phyloP scores from a whole-genome alignment of 1,140 invertebrate species.

The Rhagoletis pomonella region DNA sequence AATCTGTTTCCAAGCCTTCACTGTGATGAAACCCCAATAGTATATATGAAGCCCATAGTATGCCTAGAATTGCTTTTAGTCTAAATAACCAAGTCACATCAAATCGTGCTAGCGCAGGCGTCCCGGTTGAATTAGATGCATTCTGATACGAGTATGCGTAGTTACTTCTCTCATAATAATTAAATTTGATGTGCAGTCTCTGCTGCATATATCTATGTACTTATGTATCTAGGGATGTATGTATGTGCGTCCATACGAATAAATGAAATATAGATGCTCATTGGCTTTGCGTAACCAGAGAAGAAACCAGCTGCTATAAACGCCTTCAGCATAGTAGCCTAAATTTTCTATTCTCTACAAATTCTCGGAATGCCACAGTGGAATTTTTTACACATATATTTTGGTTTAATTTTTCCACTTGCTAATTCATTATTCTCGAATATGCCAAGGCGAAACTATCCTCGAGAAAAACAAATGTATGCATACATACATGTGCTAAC shows the following conservation, averaged over 20 bases:
- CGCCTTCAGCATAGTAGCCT: neutral
- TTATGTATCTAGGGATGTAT: neutral
- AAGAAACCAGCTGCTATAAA: neutral
- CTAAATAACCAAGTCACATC: too few relatives aligned
- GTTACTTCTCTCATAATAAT: neutral
- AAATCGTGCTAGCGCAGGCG: neutral
- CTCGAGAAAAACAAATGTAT: too few relatives aligned
- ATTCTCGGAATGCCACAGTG: neutral
- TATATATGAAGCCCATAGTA: too few relatives aligned
- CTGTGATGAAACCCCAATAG: too few relatives aligned
- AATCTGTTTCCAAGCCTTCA: too few relatives aligned
- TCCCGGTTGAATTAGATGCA: neutral
- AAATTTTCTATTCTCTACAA: slow-evolving; percentile 11
- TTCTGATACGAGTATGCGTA: too few relatives aligned
- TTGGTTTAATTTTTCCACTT: slow-evolving; percentile 5
- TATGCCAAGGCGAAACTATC: neutral
- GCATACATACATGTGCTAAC: too few relatives aligned
- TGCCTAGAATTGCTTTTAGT: too few relatives aligned
- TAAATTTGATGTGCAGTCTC: neutral
- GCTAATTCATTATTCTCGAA: neutral
- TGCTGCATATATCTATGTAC: neutral
- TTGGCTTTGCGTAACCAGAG: neutral
- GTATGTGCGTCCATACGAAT: neutral
- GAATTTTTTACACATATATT: neutral
- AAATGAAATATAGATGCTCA: neutral